phyloP scores from a whole-genome alignment of 92 coral and sea anemone genomes.

The Zoanthus sociatus region DNA sequence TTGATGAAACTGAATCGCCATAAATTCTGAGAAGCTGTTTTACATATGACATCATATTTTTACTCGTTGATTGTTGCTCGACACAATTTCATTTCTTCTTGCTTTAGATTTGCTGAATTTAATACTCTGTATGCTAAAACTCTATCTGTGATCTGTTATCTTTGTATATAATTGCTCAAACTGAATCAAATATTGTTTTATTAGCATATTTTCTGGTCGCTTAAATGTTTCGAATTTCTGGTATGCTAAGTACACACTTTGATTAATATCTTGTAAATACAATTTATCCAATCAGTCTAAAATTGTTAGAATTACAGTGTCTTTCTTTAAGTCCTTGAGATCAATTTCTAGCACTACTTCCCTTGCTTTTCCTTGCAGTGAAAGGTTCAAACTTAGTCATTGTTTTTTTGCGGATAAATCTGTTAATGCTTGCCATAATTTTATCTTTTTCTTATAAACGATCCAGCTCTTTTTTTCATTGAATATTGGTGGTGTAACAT shows the following conservation, averaged over 20 bases:
- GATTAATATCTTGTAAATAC: constrained; percentile 46
- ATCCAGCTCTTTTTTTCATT: too few relatives aligned
- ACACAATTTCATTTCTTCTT: constrained; percentile 41
- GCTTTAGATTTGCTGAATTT: constrained; percentile 33
- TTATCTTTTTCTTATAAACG: too few relatives aligned
- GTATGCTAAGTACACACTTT: constrained; percentile 41
- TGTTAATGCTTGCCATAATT: too few relatives aligned
- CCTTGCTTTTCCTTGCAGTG: background rate
- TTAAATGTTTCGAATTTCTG: constrained; percentile 41
- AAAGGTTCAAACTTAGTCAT: background rate
- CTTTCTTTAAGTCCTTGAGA: constrained; percentile 31
- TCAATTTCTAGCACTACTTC: constrained; percentile 50
- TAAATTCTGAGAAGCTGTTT: constrained; percentile 1
- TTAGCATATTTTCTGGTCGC: constrained; percentile 46
- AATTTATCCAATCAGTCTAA: constrained; percentile 46
- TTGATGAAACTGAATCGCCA: too few relatives aligned
- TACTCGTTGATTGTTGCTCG: constrained; percentile 43
- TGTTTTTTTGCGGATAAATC: background rate
- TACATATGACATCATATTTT: constrained; percentile 53
- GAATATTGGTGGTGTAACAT: too few relatives aligned
- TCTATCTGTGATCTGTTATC: constrained; percentile 38
- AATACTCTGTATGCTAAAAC: constrained; percentile 33
- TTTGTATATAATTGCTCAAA: constrained; percentile 52
- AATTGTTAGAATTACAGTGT: constrained; percentile 24
- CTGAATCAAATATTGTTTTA: constrained; percentile 35